Percentiles rank a stretch among this genome's conserved stretches.
These are phyloP conservation scores for Luehdorfia chinensis DNA, from an alignment of 1,140 invertebrate genomes.

Conservation along the genomic window DNA sequence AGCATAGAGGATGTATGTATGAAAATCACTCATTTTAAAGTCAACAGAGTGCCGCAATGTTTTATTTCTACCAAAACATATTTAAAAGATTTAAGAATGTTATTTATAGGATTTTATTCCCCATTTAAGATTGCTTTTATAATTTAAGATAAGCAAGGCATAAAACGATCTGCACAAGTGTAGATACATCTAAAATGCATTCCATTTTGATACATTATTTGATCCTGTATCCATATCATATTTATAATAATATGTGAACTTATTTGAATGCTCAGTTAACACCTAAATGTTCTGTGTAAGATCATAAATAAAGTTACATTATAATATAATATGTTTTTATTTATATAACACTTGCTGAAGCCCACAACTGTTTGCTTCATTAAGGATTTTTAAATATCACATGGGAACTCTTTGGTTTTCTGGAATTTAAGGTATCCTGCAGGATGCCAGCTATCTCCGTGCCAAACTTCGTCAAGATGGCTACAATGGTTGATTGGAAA, in stretches of 20 bases:
- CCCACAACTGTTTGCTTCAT: no score
- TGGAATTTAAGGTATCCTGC: no score
- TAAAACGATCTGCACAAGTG: slow-evolving; percentile 61
- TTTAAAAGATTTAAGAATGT: slow-evolving; percentile 50
- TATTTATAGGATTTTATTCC: slow-evolving; percentile 59
- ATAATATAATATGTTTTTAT: slow-evolving; percentile 31
- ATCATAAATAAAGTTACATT: slow-evolving; percentile 71
- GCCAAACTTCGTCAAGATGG: no score
- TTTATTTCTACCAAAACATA: slow-evolving; percentile 55
- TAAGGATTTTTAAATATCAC: no score
- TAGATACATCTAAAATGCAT: slow-evolving; percentile 56
- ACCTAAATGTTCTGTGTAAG: slow-evolving; percentile 70
- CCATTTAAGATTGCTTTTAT: slow-evolving; percentile 67
- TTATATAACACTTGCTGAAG: slow-evolving; percentile 23
- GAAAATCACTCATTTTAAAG: slow-evolving; percentile 37
- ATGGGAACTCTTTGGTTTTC: no score
- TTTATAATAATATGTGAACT: slow-evolving; percentile 58
- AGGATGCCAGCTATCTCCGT: no score
- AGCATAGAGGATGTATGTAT: slow-evolving; percentile 53
- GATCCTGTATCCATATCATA: slow-evolving; percentile 65
- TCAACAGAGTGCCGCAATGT: slow-evolving; percentile 32
- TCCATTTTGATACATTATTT: slow-evolving; percentile 60
- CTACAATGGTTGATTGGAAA: no score
- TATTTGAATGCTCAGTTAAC: slow-evolving; percentile 70
- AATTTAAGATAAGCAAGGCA: slow-evolving; percentile 53